Conservation (phyloP, 2,113 vertebrate genomes). For the Pampusana beccarii region DNA sequence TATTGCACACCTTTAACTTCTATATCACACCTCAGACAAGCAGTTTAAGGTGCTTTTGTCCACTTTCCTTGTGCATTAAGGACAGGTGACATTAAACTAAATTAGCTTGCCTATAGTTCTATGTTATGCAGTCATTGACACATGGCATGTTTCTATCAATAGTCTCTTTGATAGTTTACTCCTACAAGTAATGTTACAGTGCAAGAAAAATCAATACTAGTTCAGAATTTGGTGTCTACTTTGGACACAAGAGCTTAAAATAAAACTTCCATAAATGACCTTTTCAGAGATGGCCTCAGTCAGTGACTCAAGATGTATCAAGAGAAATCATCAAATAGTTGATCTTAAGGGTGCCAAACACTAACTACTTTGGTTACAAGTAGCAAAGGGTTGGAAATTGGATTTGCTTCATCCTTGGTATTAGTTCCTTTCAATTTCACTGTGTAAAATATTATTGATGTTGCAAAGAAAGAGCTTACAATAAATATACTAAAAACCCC, state of each 20-base stretch:
- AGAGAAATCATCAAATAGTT: neutral
- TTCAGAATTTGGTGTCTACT: neutral
- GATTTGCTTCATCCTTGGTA: neutral
- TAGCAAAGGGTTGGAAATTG: neutral
- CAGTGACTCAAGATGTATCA: neutral
- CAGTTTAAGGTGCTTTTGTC: neutral
- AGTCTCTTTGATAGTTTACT: neutral
- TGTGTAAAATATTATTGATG: neutral
- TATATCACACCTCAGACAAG: neutral
- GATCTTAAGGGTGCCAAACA: neutral
- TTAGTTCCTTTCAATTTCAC: slow-evolving; percentile 37
- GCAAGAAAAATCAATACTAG: neutral
- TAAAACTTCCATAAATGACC: neutral
- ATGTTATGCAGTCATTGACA: neutral
- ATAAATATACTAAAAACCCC: neutral
- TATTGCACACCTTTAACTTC: neutral
- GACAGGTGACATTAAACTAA: neutral
- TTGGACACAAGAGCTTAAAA: neutral
- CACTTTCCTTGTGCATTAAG: neutral
- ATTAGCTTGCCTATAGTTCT: neutral
- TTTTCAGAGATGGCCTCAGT: neutral
- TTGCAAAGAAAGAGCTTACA: neutral
- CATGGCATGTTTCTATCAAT: neutral
- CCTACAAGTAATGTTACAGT: neutral
- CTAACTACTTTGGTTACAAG: neutral